Evolutionary conservation across 1,140 invertebrate species (phyloP), one percentile per base, ranked within the genome.

Genomic region (Wiebesia pumilae): DNA sequence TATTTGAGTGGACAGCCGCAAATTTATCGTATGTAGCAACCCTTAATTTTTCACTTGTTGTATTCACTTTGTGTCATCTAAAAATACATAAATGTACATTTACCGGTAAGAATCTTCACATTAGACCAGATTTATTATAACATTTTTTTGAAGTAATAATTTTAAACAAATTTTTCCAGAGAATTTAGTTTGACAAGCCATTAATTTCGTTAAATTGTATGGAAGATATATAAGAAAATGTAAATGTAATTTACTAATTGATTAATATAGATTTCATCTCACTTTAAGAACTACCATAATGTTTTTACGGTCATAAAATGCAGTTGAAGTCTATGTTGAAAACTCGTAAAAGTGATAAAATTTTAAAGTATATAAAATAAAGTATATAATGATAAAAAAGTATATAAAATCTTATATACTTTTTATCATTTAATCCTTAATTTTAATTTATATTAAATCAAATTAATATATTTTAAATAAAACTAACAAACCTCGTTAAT

Each of bases 1-100:
- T 90, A 90, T 90, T 90, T 88, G 88, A 90, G 89, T 89, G 89
- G 89, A 90, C 89, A 88, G 88, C 84, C 85, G 87, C 82, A 86
- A 90, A 90, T 90, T 89, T 90, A 90, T 90, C 86, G 89, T 85
- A 71, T 79, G 43, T 78, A 88, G 81, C 73, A 82, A 87, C 87
- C 89, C 89, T 90, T 89, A 90, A 90, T 89, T 90, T 90, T 90
- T 88, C 88, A 90, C 89, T 88, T 58, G 80, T 83, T 82, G 30
- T 86, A 83, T 83, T 86, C 81, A 86, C 85, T 86, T 86, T 73
- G 12, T 83, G 40, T 78, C 54, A 10, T 47, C 80, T 51, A 78
- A 86, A 83, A 78, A 79, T 83, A 83, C 62, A 79, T 79, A 77
- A 69, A 84, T 83, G 75, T 83, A 86, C 47, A 54, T 80, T 78